These are phyloP conservation scores for Xestobium rufovillosum DNA, from an alignment of 2,888 invertebrate genomes.

Conservation along the genomic window DNA sequence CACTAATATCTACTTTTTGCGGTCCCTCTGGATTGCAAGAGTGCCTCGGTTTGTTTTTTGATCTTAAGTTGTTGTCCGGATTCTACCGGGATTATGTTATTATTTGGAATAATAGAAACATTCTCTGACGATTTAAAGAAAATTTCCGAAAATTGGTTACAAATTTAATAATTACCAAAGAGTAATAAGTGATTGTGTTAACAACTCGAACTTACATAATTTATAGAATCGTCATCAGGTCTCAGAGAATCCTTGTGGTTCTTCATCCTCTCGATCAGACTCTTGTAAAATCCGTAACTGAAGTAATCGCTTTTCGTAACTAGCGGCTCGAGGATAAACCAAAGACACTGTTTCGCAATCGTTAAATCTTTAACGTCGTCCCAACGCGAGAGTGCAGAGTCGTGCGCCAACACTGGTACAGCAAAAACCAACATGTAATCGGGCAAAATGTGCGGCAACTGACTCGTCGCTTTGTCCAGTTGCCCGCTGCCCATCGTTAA, in stretches of 20 bases:
- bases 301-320: slow-evolving; percentile 91
- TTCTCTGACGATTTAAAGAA: too few relatives aligned
- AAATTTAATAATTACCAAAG: too few relatives aligned
- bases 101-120: too few relatives aligned
- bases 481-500: slow-evolving; percentile 60
- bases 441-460: slow-evolving; percentile 83
- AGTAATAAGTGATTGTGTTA: too few relatives aligned
- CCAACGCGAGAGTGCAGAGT: slow-evolving; percentile 72
- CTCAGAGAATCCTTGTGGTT: slow-evolving; percentile 83
- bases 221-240: slow-evolving; percentile 73
- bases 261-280: slow-evolving; percentile 89
- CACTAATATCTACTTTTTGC: too few relatives aligned
- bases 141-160: too few relatives aligned
- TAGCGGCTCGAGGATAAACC: slow-evolving; percentile 91
- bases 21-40: too few relatives aligned
- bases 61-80: too few relatives aligned
- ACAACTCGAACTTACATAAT: slow-evolving; percentile 79
- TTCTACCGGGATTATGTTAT: too few relatives aligned
- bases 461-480: slow-evolving; percentile 64
- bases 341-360: slow-evolving; percentile 75
- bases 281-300: slow-evolving; percentile 91
- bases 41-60: too few relatives aligned
- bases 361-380: slow-evolving; percentile 73
- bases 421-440: slow-evolving; percentile 97
- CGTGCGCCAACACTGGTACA: slow-evolving; percentile 92